Evolutionary conservation across 1,140 invertebrate species (phyloP).

Genomic region (Neoseiulus cucumeris): DNA sequence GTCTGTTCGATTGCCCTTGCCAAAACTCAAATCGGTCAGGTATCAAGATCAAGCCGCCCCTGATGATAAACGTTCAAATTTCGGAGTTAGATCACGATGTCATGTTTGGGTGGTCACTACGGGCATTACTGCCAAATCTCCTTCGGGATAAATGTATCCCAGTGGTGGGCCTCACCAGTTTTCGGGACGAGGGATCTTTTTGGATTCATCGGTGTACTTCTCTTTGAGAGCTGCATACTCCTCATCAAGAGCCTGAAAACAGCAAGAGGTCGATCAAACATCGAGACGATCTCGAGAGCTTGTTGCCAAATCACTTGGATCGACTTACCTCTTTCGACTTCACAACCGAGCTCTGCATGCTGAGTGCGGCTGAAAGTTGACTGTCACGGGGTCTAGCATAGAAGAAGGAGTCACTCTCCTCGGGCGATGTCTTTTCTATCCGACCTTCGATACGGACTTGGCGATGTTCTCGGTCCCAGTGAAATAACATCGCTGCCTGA

Average conservation of each 20-base stretch:
- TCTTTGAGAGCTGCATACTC: conserved; percentile 23
- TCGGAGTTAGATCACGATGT: too few relatives aligned
- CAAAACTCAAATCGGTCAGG: conserved; percentile 76
- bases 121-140: too few relatives aligned
- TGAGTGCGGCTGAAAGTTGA: conserved; percentile 63
- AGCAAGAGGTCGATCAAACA: too few relatives aligned
- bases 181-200: conserved; percentile 40
- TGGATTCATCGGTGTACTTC: conserved; percentile 37
- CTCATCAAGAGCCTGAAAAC: conserved; percentile 23
- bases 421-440: conserved; percentile 45
- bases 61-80: conserved; percentile 30
- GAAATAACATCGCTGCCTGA: conserved; percentile 63
- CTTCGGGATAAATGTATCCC: too few relatives aligned
- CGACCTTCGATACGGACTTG: conserved; percentile 66
- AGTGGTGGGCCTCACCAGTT: conserved; percentile 48
- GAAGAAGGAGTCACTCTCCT: conserved; percentile 65
- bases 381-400: conserved; percentile 52
- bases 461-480: conserved; percentile 61
- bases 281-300: too few relatives aligned
- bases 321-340: conserved; percentile 41
- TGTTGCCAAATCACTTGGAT: too few relatives aligned
- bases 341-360: conserved; percentile 61
- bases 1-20: conserved; percentile 78
- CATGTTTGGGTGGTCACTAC: too few relatives aligned
- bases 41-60: conserved; percentile 71